Percentiles rank a stretch among this genome's conserved stretches.
phyloP scores from a whole-genome alignment of 1,140 invertebrate genomes.

The Atta cephalotes region DNA sequence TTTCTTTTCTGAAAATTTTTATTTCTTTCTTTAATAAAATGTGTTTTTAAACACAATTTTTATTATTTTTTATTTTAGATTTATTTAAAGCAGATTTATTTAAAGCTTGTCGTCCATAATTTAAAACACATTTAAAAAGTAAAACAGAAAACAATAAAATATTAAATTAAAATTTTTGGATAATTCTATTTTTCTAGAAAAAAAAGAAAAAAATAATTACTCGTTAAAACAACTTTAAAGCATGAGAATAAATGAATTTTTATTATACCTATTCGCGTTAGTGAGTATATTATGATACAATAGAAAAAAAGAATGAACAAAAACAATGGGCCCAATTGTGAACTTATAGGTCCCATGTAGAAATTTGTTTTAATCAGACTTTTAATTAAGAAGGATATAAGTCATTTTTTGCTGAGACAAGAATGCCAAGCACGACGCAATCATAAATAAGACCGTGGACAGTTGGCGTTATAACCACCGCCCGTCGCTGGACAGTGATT shows the following conservation, averaged over 20 bases:
- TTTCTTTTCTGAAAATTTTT: too few relatives aligned
- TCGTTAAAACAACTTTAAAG: neutral
- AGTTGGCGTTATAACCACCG: constrained; percentile 44
- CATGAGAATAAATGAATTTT: constrained; percentile 3
- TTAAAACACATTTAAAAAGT: constrained; percentile 17
- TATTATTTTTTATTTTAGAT: neutral
- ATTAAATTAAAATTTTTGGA: constrained; percentile 5
- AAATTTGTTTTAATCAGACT: constrained; percentile 44
- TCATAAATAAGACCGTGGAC: constrained; percentile 59
- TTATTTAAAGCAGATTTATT: neutral
- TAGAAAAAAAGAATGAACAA: neutral
- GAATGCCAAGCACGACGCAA: constrained; percentile 44
- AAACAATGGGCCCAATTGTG: neutral
- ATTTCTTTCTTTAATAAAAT: neutral
- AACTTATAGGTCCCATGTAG: neutral
- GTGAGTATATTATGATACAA: neutral
- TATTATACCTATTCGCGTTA: neutral
- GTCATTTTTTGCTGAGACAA: constrained; percentile 46
- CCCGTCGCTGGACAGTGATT: constrained; percentile 53
- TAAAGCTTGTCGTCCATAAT: neutral
- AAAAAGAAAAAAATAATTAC: neutral
- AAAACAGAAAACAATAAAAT: neutral
- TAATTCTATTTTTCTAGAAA: neutral
- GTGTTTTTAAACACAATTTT: neutral
- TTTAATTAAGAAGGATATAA: constrained; percentile 62